These are phyloP conservation scores for Apis cerana DNA, from an alignment of 1,140 invertebrate species.

Conservation along the genomic window DNA sequence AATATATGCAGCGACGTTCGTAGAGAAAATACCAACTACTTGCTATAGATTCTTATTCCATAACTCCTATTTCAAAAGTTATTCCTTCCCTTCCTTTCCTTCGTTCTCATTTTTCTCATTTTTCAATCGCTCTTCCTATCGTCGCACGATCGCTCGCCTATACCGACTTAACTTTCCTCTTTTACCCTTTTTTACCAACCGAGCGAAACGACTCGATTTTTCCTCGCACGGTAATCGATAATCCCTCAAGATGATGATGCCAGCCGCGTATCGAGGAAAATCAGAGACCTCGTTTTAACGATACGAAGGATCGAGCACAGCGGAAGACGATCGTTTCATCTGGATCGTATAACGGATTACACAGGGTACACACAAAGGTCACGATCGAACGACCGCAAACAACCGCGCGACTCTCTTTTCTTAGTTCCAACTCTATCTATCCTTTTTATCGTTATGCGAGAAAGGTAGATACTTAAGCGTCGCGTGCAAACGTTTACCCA, in stretches of 20 bases:
- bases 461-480: constrained; percentile 9
- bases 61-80: constrained; percentile 53
- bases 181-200: constrained; percentile 70
- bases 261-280: constrained; percentile 36
- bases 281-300: constrained; percentile 51
- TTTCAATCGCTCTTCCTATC: not conserved
- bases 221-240: constrained; percentile 65
- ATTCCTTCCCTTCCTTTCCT: too few species aligned
- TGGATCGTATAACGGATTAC: constrained; percentile 55
- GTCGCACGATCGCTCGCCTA: not conserved
- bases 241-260: constrained; percentile 51
- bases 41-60: constrained; percentile 35
- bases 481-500: constrained; percentile 23
- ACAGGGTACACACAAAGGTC: not conserved
- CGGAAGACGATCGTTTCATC: constrained; percentile 36
- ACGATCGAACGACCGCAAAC: constrained; percentile 41
- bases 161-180: constrained; percentile 52
- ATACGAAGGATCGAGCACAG: constrained; percentile 37
- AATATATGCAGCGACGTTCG: not conserved
- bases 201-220: constrained; percentile 72
- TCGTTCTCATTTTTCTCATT: not conserved
- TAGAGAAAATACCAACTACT: constrained; percentile 70
- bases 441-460: constrained; percentile 19
- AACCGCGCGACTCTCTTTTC: constrained; percentile 18
- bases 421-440: not conserved